Percentiles rank a stretch among this genome's conserved stretches.
phyloP scores from a whole-genome alignment of 2,113 vertebrate genomes.

The Protobothrops flavoviridis region DNA sequence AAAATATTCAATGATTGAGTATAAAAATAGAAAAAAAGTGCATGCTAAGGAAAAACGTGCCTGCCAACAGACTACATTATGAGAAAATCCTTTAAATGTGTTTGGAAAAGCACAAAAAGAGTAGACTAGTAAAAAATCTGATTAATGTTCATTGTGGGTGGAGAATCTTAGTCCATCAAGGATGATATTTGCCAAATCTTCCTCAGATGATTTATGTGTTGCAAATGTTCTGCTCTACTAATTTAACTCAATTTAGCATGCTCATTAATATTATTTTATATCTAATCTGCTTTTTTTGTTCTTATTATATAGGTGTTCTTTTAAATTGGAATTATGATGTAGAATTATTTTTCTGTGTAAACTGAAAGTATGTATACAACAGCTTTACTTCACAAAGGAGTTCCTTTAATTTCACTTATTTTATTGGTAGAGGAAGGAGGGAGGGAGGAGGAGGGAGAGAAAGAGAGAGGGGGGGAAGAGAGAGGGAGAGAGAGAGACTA shows the following conservation, averaged over 20 bases:
- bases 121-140: neutral
- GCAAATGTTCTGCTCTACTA: neutral
- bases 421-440: neutral
- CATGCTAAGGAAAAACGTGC: neutral
- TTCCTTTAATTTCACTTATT: conserved; percentile 17
- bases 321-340: neutral
- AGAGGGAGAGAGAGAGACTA: conserved; percentile 28
- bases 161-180: neutral
- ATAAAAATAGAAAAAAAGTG: neutral
- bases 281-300: neutral
- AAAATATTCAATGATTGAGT: neutral
- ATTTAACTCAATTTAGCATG: neutral
- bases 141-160: neutral
- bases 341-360: neutral
- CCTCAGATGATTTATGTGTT: neutral
- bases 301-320: neutral
- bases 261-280: neutral
- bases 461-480: neutral
- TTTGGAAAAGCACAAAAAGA: neutral
- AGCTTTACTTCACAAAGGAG: neutral
- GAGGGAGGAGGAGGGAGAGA: neutral
- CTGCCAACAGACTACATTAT: neutral
- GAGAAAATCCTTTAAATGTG: neutral
- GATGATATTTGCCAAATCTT: neutral
- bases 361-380: neutral